Conservation (phyloP, 2,888 invertebrate genomes). For the Idaea aversata region DNA sequence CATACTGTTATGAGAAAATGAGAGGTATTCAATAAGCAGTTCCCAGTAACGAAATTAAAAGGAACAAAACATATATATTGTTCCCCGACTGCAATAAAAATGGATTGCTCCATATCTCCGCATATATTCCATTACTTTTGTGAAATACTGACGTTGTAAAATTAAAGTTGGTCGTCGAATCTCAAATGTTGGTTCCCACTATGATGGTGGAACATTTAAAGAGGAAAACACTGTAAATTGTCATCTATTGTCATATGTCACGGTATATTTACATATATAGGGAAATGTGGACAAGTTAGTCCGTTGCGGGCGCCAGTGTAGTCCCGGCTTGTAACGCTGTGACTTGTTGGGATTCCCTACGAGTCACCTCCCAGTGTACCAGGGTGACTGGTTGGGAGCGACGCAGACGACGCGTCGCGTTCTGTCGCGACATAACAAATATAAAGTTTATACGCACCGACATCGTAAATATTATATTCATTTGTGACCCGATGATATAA, state of each 20-base stretch:
- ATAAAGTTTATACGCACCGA: slow-evolving; percentile 41
- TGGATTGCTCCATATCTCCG: too few species aligned
- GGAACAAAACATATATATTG: too few species aligned
- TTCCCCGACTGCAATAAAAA: too few species aligned
- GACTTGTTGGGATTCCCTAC: too few species aligned
- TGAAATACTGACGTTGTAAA: too few species aligned
- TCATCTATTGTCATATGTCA: not conserved
- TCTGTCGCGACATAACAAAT: slow-evolving; percentile 37
- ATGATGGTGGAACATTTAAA: too few species aligned
- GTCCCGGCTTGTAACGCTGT: not conserved
- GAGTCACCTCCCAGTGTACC: slow-evolving; percentile 5
- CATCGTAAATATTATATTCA: slow-evolving; percentile 42
- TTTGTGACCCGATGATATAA: slow-evolving; percentile 24
- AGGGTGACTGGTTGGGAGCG: slow-evolving; percentile 2
- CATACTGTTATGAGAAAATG: too few species aligned
- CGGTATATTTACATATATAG: not conserved
- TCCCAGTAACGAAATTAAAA: too few species aligned
- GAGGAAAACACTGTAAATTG: not conserved
- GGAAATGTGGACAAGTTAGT: not conserved
- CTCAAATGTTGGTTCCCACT: too few species aligned
- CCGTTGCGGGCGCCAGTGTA: not conserved
- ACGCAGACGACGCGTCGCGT: slow-evolving; percentile 18
- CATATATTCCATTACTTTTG: too few species aligned
- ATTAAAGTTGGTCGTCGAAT: too few species aligned
- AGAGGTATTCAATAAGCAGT: too few species aligned